Conservation (phyloP, 2,797 vertebrate genomes). For the Limnodromus scolopaceus region DNA sequence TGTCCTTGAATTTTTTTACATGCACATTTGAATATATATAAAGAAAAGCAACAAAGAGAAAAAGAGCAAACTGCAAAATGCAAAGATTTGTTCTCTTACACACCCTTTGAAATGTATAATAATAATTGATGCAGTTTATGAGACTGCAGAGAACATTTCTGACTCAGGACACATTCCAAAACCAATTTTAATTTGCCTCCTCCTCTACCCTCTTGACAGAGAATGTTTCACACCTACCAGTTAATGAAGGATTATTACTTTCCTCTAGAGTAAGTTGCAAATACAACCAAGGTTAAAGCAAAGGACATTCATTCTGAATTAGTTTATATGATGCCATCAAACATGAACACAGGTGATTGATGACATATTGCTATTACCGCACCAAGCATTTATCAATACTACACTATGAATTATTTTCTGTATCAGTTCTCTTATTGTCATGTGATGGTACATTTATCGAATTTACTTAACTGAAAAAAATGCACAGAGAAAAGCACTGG, state of each 20-base stretch:
- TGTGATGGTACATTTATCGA: conserved; percentile 29
- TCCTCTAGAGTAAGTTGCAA: conserved; percentile 27
- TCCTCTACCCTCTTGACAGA: conserved; percentile 22
- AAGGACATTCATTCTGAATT: conserved; percentile 44
- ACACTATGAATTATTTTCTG: conserved; percentile 34
- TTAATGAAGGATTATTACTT: conserved; percentile 64
- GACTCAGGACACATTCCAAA: conserved; percentile 53
- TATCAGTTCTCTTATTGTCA: conserved; percentile 35
- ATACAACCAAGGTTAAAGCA: conserved; percentile 47
- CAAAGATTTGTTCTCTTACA: background rate
- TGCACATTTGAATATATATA: background rate
- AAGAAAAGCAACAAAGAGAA: background rate
- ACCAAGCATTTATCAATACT: conserved; percentile 62
- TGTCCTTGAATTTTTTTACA: conserved; percentile 60
- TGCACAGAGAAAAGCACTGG: background rate
- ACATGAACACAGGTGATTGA: conserved; percentile 36
- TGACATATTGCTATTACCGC: background rate
- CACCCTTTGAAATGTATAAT: conserved; percentile 42
- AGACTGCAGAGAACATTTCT: conserved; percentile 33
- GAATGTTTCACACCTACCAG: conserved; percentile 44
- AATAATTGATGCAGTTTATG: conserved; percentile 52
- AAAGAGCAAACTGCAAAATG: background rate
- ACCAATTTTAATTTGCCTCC: conserved; percentile 21
- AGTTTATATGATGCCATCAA: conserved; percentile 23
- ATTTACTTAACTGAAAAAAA: conserved; percentile 38